phyloP scores from a whole-genome alignment of 2,888 invertebrate genomes.

The Syritta pipiens region DNA sequence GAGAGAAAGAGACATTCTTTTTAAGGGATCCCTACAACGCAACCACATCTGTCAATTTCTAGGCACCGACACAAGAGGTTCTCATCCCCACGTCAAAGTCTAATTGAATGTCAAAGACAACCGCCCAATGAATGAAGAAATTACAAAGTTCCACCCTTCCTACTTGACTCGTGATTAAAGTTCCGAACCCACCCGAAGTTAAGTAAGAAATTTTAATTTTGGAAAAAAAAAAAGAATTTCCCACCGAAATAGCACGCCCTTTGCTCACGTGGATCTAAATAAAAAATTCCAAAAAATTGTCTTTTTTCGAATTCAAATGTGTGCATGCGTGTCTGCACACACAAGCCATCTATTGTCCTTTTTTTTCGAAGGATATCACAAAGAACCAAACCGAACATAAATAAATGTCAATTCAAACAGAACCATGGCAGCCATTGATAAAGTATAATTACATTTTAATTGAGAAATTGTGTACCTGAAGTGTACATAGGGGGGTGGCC shows the following conservation, averaged over 20 bases:
- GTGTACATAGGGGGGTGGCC: conserved; percentile 18
- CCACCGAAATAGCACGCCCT: conserved; percentile 12
- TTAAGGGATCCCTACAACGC: not conserved
- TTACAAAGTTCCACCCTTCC: not conserved
- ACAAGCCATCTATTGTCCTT: not conserved
- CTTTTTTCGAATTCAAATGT: conserved; percentile 28
- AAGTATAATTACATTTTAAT: conserved; percentile 65
- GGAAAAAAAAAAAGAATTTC: not conserved
- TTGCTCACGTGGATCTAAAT: not conserved
- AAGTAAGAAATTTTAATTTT: conserved; percentile 8
- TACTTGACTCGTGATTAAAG: not conserved
- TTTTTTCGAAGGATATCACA: conserved; percentile 7
- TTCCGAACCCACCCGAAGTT: not conserved
- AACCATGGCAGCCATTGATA: conserved; percentile 33
- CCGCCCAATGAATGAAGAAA: not conserved
- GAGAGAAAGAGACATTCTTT: no score
- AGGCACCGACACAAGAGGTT: no score
- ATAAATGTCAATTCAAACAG: conserved; percentile 6
- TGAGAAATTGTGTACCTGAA: conserved; percentile 53
- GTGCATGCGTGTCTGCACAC: not conserved
- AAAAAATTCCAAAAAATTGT: not conserved
- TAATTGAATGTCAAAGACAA: not conserved
- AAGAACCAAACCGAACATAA: not conserved
- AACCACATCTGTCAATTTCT: not conserved
- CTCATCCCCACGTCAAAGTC: not conserved